A percentile compares a stretch with the other conserved stretches of the same genome.
phyloP scores from a whole-genome alignment of 2,113 vertebrate species.

The Callithrix jacchus region DNA sequence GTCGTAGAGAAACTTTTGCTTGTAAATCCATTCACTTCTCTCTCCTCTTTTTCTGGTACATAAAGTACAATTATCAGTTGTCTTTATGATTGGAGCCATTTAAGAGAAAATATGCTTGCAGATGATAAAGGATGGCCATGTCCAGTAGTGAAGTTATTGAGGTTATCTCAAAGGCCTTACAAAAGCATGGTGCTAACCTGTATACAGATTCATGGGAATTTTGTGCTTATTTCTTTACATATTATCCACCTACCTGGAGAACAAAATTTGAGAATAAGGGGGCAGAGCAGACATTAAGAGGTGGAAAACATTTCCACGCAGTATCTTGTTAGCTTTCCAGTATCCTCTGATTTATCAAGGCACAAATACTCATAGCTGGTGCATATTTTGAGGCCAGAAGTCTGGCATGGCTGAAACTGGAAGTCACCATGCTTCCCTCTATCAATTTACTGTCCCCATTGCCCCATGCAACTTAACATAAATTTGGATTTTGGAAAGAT shows the following conservation, averaged over 20 bases:
- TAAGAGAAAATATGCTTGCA: constrained; percentile 56
- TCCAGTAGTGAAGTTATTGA: constrained; percentile 42
- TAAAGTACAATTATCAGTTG: neutral
- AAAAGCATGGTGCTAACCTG: constrained; percentile 51
- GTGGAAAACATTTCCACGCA: constrained; percentile 80
- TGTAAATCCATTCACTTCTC: constrained; percentile 48
- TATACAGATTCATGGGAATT: constrained; percentile 58
- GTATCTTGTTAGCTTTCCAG: constrained; percentile 80
- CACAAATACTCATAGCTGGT: constrained; percentile 84
- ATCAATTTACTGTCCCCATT: constrained; percentile 71
- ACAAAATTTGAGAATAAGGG: constrained; percentile 80
- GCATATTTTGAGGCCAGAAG: constrained; percentile 83
- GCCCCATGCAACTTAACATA: constrained; percentile 74
- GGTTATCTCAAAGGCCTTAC: constrained; percentile 52
- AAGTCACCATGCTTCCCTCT: constrained; percentile 72
- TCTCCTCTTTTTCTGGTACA: neutral
- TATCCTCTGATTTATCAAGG: constrained; percentile 81
- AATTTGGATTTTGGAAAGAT: constrained; percentile 76
- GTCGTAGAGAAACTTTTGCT: constrained; percentile 8
- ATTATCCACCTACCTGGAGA: constrained; percentile 67
- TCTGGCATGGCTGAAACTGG: constrained; percentile 80
- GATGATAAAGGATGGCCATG: constrained; percentile 58
- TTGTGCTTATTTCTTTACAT: constrained; percentile 73
- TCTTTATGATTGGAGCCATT: neutral
- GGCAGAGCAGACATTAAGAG: constrained; percentile 72